Evolutionary conservation across 2,888 invertebrate genomes (phyloP).

Genomic region (Ligdia adustata): DNA sequence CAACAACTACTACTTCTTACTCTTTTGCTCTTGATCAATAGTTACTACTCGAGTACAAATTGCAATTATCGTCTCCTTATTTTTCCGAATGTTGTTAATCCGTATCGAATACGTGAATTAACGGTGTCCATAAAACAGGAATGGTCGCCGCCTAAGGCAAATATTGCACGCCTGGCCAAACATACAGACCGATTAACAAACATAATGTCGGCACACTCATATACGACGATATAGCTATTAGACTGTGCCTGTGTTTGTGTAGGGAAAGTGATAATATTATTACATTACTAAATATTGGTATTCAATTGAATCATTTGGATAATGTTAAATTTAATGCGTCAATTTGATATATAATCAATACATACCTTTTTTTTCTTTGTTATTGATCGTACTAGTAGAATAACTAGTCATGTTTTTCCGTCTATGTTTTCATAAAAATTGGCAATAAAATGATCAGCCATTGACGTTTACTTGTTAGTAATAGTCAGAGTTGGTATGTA

Average conservation of each 20-base stretch:
- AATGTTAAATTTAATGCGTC: too few relatives aligned
- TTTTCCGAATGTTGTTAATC: constrained; percentile 63
- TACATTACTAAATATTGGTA: neutral
- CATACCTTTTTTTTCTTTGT: too few relatives aligned
- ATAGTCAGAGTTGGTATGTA: too few relatives aligned
- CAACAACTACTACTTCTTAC: too few relatives aligned
- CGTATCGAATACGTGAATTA: constrained; percentile 67
- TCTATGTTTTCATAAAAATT: too few relatives aligned
- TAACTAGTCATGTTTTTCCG: too few relatives aligned
- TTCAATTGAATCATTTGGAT: too few relatives aligned
- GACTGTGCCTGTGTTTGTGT: constrained; percentile 19
- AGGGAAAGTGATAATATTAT: neutral
- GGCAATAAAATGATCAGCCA: too few relatives aligned
- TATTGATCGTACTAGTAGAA: too few relatives aligned
- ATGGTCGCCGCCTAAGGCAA: constrained; percentile 68
- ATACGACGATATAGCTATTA: constrained; percentile 31
- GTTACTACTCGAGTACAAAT: constrained; percentile 24
- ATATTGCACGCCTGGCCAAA: constrained; percentile 66
- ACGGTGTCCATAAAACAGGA: constrained; percentile 77
- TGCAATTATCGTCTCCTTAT: constrained; percentile 12
- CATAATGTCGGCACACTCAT: constrained; percentile 53
- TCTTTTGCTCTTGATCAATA: too few relatives aligned
- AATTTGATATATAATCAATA: too few relatives aligned
- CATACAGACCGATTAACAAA: constrained; percentile 57
- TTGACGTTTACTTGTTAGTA: too few relatives aligned